Evolutionary conservation across 2,113 vertebrate genomes (phyloP), one percentile per base, ranked within the genome.

Genomic region (Labeo rohita): DNA sequence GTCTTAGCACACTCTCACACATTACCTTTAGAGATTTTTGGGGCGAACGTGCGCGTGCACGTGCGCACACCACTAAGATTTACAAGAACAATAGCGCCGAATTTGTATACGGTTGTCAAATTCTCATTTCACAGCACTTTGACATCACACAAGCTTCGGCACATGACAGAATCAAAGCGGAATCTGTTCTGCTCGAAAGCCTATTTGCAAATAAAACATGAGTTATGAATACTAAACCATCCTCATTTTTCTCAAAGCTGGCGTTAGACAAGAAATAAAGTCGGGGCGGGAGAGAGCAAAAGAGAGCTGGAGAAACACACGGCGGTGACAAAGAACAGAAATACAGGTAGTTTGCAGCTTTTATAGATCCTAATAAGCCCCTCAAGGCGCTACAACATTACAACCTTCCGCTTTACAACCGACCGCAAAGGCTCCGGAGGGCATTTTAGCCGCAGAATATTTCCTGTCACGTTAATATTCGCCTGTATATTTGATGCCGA

Each of bases 321-420:
- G 90, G 75, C 88, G 90, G 92, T 94, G 91, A 91, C 90, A 90
- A 92, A 90, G 90, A 94, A 93, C 91, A 92, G 94, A 93, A 94
- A 94, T 93, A 92, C 92, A 92, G 92, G 93, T 92, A 90, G 91
- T 93, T 91, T 93, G 91, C 90, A 89, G 92, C 91, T 94, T 94
- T 94, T 94, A 94, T 95, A 91, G 90, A 89, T 94, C 89, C 92
- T 94, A 94, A 95, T 93, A 94, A 95, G 95, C 92, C 94, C 92
- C 92, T 87, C 80, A 90, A 93, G 93, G 93, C 91, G 88, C 87
- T 72, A 87, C 83, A 92, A 91, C 91, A 93, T 93, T 94, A 93
- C 91, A 88, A 92, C 92, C 91, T 87, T 91, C 90, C 89, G 90
- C 92, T 95, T 94, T 93, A 95, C 91, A 93, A 92, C 89, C 89